These are phyloP conservation scores for Listronotus bonariensis DNA, from an alignment of 1,140 invertebrate genomes.

Conservation along the genomic window DNA sequence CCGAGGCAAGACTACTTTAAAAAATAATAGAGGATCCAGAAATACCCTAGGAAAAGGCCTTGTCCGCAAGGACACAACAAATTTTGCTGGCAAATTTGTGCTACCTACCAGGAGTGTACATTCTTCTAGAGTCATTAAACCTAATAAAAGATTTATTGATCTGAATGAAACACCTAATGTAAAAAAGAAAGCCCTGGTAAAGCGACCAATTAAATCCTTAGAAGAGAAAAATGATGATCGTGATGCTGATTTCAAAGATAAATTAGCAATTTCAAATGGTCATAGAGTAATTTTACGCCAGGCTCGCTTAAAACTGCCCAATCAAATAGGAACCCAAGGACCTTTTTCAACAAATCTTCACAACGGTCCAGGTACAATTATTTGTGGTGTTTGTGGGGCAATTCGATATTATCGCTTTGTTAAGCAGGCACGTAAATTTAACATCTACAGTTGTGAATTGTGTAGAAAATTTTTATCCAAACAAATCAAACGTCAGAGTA, in stretches of 20 bases:
- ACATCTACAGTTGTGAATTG: conserved; percentile 82
- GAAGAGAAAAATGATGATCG: conserved; percentile 42
- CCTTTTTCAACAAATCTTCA: conserved; percentile 64
- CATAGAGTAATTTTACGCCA: conserved; percentile 71
- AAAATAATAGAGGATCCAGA: conserved; percentile 49
- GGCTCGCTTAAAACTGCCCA: conserved; percentile 68
- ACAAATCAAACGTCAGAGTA: conserved; percentile 70
- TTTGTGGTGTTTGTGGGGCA: conserved; percentile 79
- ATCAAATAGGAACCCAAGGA: conserved; percentile 64
- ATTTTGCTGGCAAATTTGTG: conserved; percentile 72
- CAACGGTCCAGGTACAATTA: conserved; percentile 65
- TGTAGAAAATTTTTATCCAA: conserved; percentile 86
- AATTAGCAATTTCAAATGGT: conserved; percentile 60
- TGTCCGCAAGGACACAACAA: conserved; percentile 56
- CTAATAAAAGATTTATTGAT: conserved; percentile 81
- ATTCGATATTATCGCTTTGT: conserved; percentile 76
- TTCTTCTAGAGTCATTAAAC: conserved; percentile 87
- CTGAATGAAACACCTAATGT: conserved; percentile 49
- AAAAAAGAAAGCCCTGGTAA: conserved; percentile 49
- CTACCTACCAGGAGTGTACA: conserved; percentile 82
- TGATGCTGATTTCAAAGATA: conserved; percentile 50
- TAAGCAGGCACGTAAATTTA: conserved; percentile 79
- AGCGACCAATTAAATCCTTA: conserved; percentile 46
- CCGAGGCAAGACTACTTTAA: conserved; percentile 39
- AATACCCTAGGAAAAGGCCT: conserved; percentile 49